Evolutionary conservation across 2,797 vertebrate species (phyloP).

Genomic region (Pseudopleuronectes americanus): DNA sequence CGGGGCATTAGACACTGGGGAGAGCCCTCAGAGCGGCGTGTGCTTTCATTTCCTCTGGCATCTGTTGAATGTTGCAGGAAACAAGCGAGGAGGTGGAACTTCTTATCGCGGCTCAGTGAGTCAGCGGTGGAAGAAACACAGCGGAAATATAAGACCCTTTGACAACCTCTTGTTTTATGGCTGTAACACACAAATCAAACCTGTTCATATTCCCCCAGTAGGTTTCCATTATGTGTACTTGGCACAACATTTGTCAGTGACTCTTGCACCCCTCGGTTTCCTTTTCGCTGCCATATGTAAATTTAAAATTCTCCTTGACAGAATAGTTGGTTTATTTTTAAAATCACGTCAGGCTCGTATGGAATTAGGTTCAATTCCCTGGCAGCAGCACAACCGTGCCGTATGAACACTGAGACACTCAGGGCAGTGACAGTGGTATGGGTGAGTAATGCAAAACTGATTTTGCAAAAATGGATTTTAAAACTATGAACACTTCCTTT

Average conservation of each 20-base stretch:
- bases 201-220: conserved; percentile 47
- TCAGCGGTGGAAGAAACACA: conserved; percentile 11
- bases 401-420: conserved; percentile 38
- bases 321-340: conserved; percentile 31
- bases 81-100: conserved; percentile 25
- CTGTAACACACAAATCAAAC: conserved; percentile 24
- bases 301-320: conserved; percentile 55
- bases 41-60: conserved; percentile 38
- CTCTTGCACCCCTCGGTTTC: conserved; percentile 25
- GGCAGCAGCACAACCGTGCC: conserved; percentile 22
- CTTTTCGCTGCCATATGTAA: conserved; percentile 38
- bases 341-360: conserved; percentile 32
- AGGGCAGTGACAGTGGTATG: conserved; percentile 23
- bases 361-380: conserved; percentile 51
- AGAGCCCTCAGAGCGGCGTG: conserved; percentile 27
- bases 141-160: conserved; percentile 6
- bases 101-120: conserved; percentile 10
- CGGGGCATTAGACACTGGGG: conserved; percentile 58
- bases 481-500: conserved; percentile 53
- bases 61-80: conserved; percentile 42
- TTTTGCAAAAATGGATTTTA: conserved; percentile 47
- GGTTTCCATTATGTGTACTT: conserved; percentile 48
- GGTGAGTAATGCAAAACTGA: conserved; percentile 39
- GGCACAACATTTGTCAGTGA: conserved; percentile 20
- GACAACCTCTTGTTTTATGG: conserved; percentile 36